phyloP scores from a whole-genome alignment of 2,797 vertebrate species.

The Gymnothorax javanicus region DNA sequence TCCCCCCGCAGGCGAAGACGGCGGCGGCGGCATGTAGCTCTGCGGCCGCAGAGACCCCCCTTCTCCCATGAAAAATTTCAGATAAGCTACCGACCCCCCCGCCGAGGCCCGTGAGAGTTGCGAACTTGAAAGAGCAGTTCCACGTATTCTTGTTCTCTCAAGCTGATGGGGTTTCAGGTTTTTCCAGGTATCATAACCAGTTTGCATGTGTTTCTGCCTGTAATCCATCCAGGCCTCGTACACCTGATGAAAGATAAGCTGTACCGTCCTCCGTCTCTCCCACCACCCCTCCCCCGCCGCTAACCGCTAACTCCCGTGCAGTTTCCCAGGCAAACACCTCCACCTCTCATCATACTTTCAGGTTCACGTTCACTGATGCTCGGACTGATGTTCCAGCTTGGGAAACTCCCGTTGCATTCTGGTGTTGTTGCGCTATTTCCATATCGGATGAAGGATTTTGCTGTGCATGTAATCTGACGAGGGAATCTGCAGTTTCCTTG shows the following conservation, averaged over 20 bases:
- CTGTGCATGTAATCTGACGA: not conserved
- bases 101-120: not conserved
- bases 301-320: not conserved
- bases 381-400: not conserved
- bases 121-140: not conserved
- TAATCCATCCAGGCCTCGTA: not conserved
- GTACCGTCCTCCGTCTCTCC: not conserved
- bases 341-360: not conserved
- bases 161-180: not conserved
- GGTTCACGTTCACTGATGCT: not conserved
- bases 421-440: not conserved
- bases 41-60: not conserved
- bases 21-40: not conserved
- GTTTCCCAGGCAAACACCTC: not conserved
- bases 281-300: not conserved
- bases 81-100: not conserved
- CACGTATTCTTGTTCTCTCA: not conserved
- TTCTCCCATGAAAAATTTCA: not conserved
- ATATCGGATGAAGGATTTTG: not conserved
- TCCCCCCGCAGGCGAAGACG: not conserved
- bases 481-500: not conserved
- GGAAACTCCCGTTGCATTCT: not conserved
- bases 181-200: not conserved
- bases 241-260: not conserved
- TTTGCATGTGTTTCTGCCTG: not conserved